Evolutionary conservation across 1,140 invertebrate genomes (phyloP), one percentile per base, ranked within the genome.

Genomic region (Drosophila paulistorum): DNA sequence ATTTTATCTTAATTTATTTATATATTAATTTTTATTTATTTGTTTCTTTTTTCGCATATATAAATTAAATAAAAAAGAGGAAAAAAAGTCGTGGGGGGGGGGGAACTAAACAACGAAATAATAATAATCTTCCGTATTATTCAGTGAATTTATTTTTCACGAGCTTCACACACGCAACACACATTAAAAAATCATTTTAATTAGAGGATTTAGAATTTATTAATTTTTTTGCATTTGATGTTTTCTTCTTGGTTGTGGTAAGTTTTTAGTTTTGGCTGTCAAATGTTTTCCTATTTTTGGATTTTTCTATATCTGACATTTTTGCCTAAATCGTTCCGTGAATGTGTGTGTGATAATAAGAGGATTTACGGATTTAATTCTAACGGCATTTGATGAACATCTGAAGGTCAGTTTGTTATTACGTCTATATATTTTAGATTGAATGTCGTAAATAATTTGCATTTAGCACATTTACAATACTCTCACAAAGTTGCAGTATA

Each of bases 391-490:
- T 71, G 64, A 42, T 9, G 42, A 60, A 23, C 45, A 6, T 48
- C 58, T 82, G 71, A 82, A 83, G 79, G 35, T 51, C 11, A 68
- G 30, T 54, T 48, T 63, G 58, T 26, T 54, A 45, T 39, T 39
- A 39, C 11, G 37, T 39, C 37, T 39, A 39, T 13, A 39, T 14
- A 33, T 86, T 59, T 63, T 61, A 64, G 45, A 74, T 79, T 73
- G 65, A 70, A 79, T 55, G 67, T 45, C 71, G 72, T 69, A 83
- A 83, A 83, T 84, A 84, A 73, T 57, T 82, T 67, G 67, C 79
- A 73, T 78, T 86, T 87, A 86, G 66, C 82, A 86, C 83, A 86
- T 85, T 72, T 71, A 64, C 65, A 48, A 61, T 57, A 39, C 37
- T 4, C 37, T 39, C 11, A 39, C 37, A 13, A 39, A 11, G 11